Evolutionary conservation across 2,797 vertebrate genomes (phyloP).

Genomic region (Tachyglossus aculeatus): DNA sequence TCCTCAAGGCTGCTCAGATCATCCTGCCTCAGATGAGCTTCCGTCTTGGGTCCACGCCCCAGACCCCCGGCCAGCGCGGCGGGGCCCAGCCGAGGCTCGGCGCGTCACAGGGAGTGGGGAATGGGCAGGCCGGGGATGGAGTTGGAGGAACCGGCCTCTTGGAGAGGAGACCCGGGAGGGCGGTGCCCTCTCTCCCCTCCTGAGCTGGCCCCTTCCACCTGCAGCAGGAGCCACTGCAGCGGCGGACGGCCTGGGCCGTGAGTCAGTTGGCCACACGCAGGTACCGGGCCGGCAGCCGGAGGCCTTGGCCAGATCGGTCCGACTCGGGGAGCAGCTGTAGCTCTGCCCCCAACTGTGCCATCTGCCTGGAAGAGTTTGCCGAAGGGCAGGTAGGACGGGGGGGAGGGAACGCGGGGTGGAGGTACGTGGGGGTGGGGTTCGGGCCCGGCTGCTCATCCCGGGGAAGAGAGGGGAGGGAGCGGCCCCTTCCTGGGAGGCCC

Average conservation of each 20-base stretch:
- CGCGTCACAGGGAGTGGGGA: not conserved
- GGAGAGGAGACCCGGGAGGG: too few relatives aligned
- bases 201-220: not conserved
- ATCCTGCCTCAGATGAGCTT: not conserved
- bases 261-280: constrained; percentile 86
- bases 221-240: constrained; percentile 92
- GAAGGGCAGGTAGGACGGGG: constrained; percentile 89
- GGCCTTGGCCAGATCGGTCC: constrained; percentile 66
- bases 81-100: too few relatives aligned
- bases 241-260: constrained; percentile 91
- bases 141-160: too few relatives aligned
- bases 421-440: fast-evolving
- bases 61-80: too few relatives aligned
- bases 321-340: constrained; percentile 91
- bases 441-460: fast-evolving
- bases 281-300: constrained; percentile 81
- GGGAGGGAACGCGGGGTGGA: not conserved
- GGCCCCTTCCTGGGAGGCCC: not conserved
- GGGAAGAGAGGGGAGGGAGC: not conserved
- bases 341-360: constrained; percentile 89
- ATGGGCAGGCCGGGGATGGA: not conserved
- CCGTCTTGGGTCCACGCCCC: not conserved
- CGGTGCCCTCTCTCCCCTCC: not conserved
- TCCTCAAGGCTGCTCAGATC: not conserved
- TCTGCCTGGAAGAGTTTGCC: constrained; percentile 96